Evolutionary conservation across 1,140 invertebrate species (phyloP).

Genomic region (Drosophila mauritiana): DNA sequence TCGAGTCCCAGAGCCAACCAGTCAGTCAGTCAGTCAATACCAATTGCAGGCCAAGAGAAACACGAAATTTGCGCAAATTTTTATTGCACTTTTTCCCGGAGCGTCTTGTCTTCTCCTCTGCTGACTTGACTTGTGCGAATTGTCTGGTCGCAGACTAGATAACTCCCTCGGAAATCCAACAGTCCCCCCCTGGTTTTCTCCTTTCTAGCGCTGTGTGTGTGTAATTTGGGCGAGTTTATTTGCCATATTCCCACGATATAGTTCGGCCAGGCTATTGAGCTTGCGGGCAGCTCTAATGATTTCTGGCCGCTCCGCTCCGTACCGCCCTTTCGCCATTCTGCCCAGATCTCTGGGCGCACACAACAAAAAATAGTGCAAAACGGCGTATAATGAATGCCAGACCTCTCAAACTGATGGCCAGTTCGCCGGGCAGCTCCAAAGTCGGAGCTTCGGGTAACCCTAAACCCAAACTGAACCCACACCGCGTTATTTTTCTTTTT

Average conservation of each 20-base stretch:
- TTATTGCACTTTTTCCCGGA: constrained; percentile 80
- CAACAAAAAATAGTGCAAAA: constrained; percentile 77
- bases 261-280: constrained; percentile 65
- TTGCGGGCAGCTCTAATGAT: constrained; percentile 79
- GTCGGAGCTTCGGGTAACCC: constrained; percentile 55
- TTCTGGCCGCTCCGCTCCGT: constrained; percentile 47
- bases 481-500: constrained; percentile 22
- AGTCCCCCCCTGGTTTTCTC: constrained; percentile 1
- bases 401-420: constrained; percentile 61
- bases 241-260: constrained; percentile 82
- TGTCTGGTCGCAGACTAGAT: constrained; percentile 51
- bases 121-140: constrained; percentile 49
- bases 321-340: constrained; percentile 24
- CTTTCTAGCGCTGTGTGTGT: constrained; percentile 37
- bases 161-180: constrained; percentile 3
- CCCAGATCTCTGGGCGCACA: constrained; percentile 35
- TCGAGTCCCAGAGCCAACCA: constrained; percentile 27
- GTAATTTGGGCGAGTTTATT: constrained; percentile 80
- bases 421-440: constrained; percentile 4
- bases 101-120: constrained; percentile 53
- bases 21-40: constrained; percentile 63
- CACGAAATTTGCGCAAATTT: constrained; percentile 82
- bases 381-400: constrained; percentile 76
- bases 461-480: constrained; percentile 66
- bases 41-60: constrained; percentile 81